A percentile compares a stretch with the other conserved stretches of the same genome.
Conservation (phyloP, 2,113 vertebrate genomes). For the Nannobrachium achirus region DNA sequence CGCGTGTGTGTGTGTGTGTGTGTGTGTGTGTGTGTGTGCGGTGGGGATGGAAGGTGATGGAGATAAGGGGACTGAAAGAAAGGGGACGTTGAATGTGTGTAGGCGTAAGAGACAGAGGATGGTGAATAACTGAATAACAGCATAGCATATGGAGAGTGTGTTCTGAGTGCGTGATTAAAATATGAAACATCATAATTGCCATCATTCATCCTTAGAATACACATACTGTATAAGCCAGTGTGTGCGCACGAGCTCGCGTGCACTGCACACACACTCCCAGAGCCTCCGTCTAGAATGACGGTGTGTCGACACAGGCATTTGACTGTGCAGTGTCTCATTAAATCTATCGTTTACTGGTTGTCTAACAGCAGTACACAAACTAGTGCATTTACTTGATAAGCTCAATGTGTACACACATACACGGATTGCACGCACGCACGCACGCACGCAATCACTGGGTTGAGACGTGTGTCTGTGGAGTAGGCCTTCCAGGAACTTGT, state of each 20-base stretch:
- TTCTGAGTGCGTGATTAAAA: conserved; percentile 44
- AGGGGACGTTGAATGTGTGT: not conserved
- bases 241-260: too few species aligned
- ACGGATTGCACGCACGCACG: not conserved
- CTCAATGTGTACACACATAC: conserved; percentile 4
- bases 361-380: conserved; percentile 4
- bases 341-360: conserved; percentile 10
- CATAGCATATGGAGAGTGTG: conserved; percentile 30
- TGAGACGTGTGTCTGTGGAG: too few species aligned
- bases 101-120: not conserved
- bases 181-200: conserved; percentile 54
- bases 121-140: conserved; percentile 42
- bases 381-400: too few species aligned
- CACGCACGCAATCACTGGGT: not conserved
- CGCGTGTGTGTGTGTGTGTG: too few species aligned
- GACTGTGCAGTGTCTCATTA: conserved; percentile 52
- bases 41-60: too few species aligned
- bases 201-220: conserved; percentile 37
- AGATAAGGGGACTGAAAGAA: conserved; percentile 26
- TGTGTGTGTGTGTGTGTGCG: not conserved
- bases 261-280: not conserved
- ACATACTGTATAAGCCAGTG: too few species aligned
- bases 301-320: conserved; percentile 49
- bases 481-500: too few species aligned
- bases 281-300: conserved; percentile 37